Evolutionary conservation across 2,797 vertebrate species (phyloP).

Genomic region (Clarias pachynema): DNA sequence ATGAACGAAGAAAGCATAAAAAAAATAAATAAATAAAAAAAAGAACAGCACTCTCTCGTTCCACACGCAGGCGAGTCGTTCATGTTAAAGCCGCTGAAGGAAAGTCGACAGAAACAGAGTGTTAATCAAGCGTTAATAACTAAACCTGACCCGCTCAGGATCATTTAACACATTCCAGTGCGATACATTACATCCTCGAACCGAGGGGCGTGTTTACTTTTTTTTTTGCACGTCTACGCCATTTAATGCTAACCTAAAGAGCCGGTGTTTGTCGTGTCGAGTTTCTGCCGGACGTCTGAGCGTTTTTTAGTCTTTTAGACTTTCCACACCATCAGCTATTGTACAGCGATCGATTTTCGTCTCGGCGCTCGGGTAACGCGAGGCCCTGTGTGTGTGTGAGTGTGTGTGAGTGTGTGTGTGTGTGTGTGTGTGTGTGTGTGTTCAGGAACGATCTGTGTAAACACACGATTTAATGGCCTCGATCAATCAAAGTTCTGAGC

Average conservation of each 20-base stretch:
- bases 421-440: background rate
- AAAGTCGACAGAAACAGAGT: no score
- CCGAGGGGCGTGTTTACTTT: no score
- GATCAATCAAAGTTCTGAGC: slow-evolving; percentile 31
- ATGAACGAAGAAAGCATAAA: no score
- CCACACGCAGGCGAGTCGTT: no score
- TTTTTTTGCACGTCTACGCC: no score
- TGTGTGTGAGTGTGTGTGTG: slow-evolving; percentile 15
- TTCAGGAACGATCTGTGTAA: slow-evolving; percentile 42
- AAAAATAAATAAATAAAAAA: no score
- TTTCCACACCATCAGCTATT: slow-evolving; percentile 20
- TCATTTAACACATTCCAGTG: no score
- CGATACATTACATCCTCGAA: no score
- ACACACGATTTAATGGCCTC: slow-evolving; percentile 32
- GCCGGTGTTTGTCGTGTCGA: background rate
- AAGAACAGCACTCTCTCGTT: no score
- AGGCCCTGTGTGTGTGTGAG: background rate
- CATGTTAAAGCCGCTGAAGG: no score
- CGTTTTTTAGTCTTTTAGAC: background rate
- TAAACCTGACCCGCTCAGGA: no score
- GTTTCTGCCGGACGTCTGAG: background rate
- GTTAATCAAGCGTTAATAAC: no score
- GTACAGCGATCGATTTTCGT: slow-evolving; percentile 15
- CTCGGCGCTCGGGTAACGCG: background rate
- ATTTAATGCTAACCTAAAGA: background rate